phyloP scores from a whole-genome alignment of 2,888 invertebrate species.

The Volucella inanis region DNA sequence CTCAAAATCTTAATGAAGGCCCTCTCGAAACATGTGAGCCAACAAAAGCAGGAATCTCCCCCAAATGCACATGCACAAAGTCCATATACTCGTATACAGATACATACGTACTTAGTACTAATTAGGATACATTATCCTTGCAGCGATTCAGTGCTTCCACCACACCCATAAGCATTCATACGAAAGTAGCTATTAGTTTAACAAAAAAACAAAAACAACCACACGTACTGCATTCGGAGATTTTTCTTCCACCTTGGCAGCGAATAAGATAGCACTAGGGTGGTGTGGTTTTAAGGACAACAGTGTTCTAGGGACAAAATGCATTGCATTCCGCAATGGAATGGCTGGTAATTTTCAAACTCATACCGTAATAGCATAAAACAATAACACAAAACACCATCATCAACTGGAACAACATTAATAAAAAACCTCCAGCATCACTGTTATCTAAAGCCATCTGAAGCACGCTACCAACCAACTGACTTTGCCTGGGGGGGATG shows the following conservation, averaged over 20 bases:
- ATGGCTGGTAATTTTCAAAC: conserved; percentile 65
- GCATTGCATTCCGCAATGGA: conserved; percentile 37
- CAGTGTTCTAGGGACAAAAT: neutral
- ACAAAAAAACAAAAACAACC: conserved; percentile 33
- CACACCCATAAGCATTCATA: conserved; percentile 56
- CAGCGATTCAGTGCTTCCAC: conserved; percentile 47
- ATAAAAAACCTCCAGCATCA: conserved; percentile 71
- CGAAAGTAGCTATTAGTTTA: conserved; percentile 69
- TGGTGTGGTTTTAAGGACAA: neutral
- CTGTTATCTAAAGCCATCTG: conserved; percentile 46
- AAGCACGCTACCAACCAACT: conserved; percentile 23
- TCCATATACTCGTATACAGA: conserved; percentile 13
- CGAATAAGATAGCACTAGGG: conserved; percentile 22
- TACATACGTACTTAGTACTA: conserved; percentile 28
- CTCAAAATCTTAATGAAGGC: too few species aligned
- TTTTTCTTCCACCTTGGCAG: conserved; percentile 52
- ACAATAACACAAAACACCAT: conserved; percentile 72
- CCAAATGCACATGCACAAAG: conserved; percentile 44
- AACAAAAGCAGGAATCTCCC: conserved; percentile 39
- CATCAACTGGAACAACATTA: conserved; percentile 73
- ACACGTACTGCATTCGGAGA: neutral
- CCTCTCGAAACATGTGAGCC: neutral
- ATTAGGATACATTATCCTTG: conserved; percentile 66
- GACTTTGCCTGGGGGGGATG: conserved; percentile 60
- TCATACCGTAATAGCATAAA: conserved; percentile 70